Evolutionary conservation across 1,140 invertebrate species (phyloP).

Genomic region (Calephelis nemesis): DNA sequence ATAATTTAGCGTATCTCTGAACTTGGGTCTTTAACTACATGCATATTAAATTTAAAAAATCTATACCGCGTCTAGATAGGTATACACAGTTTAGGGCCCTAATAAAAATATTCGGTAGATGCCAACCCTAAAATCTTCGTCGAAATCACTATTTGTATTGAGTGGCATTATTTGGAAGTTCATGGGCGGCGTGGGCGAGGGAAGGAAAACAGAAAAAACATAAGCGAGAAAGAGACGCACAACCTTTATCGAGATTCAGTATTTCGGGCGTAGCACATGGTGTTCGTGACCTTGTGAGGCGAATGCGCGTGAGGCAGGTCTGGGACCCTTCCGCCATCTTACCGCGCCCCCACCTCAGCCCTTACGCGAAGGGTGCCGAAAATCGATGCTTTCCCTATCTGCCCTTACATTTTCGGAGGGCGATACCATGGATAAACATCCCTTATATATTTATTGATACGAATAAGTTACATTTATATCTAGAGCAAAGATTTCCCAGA

Average conservation of each 20-base stretch:
- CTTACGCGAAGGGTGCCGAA: constrained; percentile 62
- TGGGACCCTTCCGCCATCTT: constrained; percentile 62
- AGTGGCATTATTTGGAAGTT: constrained; percentile 51
- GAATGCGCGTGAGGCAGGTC: constrained; percentile 71
- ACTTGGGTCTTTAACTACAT: too few species aligned
- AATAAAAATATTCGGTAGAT: not conserved
- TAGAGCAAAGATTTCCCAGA: not conserved
- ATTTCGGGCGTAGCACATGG: constrained; percentile 63
- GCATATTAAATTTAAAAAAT: too few species aligned
- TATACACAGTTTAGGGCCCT: too few species aligned
- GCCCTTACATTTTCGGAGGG: constrained; percentile 57
- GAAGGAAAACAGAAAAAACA: constrained; percentile 3
- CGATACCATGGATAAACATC: constrained; percentile 45
- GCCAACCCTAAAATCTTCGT: constrained; percentile 48
- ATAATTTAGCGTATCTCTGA: too few species aligned
- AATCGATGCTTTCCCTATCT: constrained; percentile 70
- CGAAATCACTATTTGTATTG: constrained; percentile 49
- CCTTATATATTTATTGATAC: constrained; percentile 29
- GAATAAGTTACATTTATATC: constrained; percentile 4
- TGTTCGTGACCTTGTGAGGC: constrained; percentile 64
- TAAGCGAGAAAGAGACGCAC: constrained; percentile 21
- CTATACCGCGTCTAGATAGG: too few species aligned
- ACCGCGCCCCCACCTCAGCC: constrained; percentile 48
- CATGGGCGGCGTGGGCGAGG: constrained; percentile 36
- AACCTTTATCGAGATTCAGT: constrained; percentile 47